A percentile compares a stretch with the other conserved stretches of the same genome.
Evolutionary conservation across 2,113 vertebrate species (phyloP).

Genomic region (Ariopsis seemanni): DNA sequence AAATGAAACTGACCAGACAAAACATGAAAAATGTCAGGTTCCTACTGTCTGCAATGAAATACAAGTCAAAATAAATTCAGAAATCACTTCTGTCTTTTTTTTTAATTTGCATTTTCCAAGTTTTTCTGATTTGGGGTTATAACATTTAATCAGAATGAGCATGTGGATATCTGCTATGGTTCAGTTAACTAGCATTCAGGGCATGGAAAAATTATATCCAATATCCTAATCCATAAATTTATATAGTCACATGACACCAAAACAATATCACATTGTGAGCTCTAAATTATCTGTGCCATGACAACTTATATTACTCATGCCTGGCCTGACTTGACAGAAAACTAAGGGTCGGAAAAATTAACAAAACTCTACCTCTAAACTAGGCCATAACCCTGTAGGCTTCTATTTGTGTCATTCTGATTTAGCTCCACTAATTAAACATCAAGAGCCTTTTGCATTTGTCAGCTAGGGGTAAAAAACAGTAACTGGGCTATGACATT

Average conservation of each 20-base stretch:
- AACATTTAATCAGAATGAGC: not conserved
- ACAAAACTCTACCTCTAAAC: conserved; percentile 43
- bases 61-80: too few species aligned
- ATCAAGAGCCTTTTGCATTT: conserved; percentile 40
- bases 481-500: conserved; percentile 36
- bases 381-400: conserved; percentile 52
- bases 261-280: conserved; percentile 1
- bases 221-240: not conserved
- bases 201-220: not conserved
- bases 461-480: conserved; percentile 40
- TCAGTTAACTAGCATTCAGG: not conserved
- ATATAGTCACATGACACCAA: not conserved
- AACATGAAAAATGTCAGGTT: too few species aligned
- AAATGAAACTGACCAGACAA: too few species aligned
- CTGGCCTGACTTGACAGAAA: conserved; percentile 45
- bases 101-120: too few species aligned
- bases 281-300: conserved; percentile 27
- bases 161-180: not conserved
- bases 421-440: conserved; percentile 51
- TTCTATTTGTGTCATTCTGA: conserved; percentile 55
- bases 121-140: too few species aligned
- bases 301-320: conserved; percentile 33
- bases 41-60: too few species aligned
- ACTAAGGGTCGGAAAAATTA: conserved; percentile 34
- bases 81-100: too few species aligned